Conservation (phyloP, 2,888 invertebrate species). For the Lobophora halterata region DNA sequence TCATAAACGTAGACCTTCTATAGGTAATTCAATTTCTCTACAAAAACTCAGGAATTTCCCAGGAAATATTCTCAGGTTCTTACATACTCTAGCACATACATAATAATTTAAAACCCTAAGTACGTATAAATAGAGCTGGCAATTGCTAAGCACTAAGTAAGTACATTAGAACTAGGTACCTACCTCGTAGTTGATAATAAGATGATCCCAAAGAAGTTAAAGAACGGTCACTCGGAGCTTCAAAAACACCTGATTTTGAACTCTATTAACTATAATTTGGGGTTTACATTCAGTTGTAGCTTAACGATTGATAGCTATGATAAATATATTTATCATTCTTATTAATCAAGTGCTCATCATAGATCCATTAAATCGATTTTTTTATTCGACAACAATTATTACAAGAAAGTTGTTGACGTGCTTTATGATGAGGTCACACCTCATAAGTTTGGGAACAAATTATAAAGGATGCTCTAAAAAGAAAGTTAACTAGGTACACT, state of each 20-base stretch:
- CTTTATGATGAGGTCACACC: no score
- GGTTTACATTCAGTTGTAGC: no score
- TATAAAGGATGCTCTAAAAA: slow-evolving; percentile 12
- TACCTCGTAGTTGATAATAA: no score
- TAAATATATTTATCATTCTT: slow-evolving; percentile 57
- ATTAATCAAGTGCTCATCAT: slow-evolving; percentile 61
- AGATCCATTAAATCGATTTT: slow-evolving; percentile 57
- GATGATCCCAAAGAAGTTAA: no score
- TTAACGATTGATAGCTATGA: slow-evolving; percentile 5
- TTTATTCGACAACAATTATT: slow-evolving; percentile 57
- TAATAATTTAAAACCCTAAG: not conserved
- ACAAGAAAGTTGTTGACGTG: slow-evolving; percentile 40
- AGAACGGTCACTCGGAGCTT: no score
- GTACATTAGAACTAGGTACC: not conserved
- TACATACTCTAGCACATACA: not conserved
- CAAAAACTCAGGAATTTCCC: slow-evolving; percentile 2
- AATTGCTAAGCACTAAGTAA: not conserved
- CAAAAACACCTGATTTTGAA: no score
- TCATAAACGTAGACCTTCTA: no score
- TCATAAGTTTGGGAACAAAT: no score
- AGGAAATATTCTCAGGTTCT: not conserved
- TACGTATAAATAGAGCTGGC: not conserved
- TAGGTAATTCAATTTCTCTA: no score
- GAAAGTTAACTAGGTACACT: no score
- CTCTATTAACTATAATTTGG: no score